Percentiles rank a stretch among this genome's conserved stretches.
Evolutionary conservation across 2,113 vertebrate genomes (phyloP).

Genomic region (Herpetotheres cachinnans): DNA sequence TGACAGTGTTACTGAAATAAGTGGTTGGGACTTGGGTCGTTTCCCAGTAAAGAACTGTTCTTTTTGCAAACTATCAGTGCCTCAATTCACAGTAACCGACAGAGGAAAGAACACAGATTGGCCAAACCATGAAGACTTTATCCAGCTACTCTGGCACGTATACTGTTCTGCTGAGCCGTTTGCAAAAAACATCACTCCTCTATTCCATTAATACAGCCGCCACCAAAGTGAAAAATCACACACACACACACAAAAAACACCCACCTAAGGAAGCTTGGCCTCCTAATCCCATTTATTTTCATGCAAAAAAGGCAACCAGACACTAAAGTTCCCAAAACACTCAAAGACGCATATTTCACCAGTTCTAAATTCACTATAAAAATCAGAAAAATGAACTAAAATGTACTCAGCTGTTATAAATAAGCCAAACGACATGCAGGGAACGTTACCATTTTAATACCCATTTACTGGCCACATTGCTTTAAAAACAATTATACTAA

Average conservation of each 20-base stretch:
- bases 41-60: neutral
- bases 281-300: neutral
- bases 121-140: neutral
- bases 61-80: neutral
- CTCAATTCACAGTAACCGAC: neutral
- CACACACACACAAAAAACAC: accelerated
- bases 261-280: neutral
- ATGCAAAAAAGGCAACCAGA: neutral
- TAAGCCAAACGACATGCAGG: neutral
- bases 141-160: neutral
- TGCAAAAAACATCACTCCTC: neutral
- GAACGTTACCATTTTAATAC: neutral
- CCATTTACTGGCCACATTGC: neutral
- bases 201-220: neutral
- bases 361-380: neutral
- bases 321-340: neutral
- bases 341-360: neutral
- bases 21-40: neutral
- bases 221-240: neutral
- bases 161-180: neutral
- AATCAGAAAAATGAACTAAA: neutral
- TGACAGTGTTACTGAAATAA: neutral
- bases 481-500: neutral
- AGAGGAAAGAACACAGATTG: neutral
- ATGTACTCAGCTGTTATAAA: neutral